phyloP scores from a whole-genome alignment of 2,797 vertebrate species.

The Protosalanx chinensis region DNA sequence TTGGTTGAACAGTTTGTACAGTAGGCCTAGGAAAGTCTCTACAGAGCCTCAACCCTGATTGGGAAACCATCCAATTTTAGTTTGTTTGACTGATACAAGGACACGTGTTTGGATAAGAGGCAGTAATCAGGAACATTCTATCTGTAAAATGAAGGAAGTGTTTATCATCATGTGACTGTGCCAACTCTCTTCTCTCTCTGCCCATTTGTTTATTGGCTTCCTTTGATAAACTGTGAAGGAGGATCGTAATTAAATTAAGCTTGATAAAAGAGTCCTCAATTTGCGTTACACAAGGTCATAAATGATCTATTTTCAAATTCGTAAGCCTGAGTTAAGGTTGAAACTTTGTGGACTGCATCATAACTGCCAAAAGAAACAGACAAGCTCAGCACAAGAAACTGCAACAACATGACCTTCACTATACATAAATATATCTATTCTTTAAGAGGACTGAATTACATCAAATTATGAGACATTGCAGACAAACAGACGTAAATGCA shows the following conservation, averaged over 20 bases:
- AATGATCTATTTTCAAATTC: slow-evolving; percentile 53
- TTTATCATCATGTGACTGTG: slow-evolving; percentile 59
- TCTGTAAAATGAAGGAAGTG: slow-evolving; percentile 60
- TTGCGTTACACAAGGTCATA: slow-evolving; percentile 65
- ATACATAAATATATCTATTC: neutral
- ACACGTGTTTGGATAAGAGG: slow-evolving; percentile 51
- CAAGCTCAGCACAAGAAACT: too few species aligned
- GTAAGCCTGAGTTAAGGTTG: neutral
- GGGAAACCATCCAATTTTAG: slow-evolving; percentile 35
- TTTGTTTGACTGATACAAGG: slow-evolving; percentile 52
- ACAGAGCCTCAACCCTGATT: slow-evolving; percentile 37
- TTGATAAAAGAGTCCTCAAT: slow-evolving; percentile 60
- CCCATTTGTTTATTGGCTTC: slow-evolving; percentile 63
- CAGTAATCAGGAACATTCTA: slow-evolving; percentile 53
- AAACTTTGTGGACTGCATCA: neutral
- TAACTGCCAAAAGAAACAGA: neutral
- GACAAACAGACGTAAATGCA: too few species aligned
- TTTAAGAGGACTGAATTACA: too few species aligned
- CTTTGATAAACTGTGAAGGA: slow-evolving; percentile 66
- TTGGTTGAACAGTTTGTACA: neutral
- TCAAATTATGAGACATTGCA: too few species aligned
- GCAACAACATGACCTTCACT: too few species aligned
- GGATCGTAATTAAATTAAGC: slow-evolving; percentile 65
- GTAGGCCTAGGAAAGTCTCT: neutral
- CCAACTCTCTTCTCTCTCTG: slow-evolving; percentile 50